Percentiles rank a stretch among this genome's conserved stretches.
Conservation (phyloP, 92 coral and sea anemone species). For the Ricordea florida region DNA sequence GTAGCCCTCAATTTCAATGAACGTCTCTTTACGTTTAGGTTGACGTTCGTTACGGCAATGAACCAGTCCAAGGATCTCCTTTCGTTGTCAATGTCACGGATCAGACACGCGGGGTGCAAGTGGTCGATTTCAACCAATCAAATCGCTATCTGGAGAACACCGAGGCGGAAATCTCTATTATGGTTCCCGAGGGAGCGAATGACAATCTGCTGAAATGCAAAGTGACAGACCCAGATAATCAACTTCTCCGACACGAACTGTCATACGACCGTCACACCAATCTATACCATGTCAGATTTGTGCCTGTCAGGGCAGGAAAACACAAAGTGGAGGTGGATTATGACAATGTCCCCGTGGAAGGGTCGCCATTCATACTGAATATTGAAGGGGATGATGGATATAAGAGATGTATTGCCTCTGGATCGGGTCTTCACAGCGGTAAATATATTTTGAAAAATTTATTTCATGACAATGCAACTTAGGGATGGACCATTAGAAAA, state of each 20-base stretch:
- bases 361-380: constrained; percentile 76
- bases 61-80: constrained; percentile 94
- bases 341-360: constrained; percentile 68
- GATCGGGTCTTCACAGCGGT: constrained; percentile 86
- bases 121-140: constrained; percentile 40
- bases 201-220: constrained; percentile 53
- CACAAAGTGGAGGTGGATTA: constrained; percentile 78
- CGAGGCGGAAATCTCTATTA: constrained; percentile 74
- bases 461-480: not conserved
- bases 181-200: constrained; percentile 63
- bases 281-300: constrained; percentile 73
- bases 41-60: constrained; percentile 74
- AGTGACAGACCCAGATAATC: constrained; percentile 67
- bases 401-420: constrained; percentile 71
- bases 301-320: constrained; percentile 76
- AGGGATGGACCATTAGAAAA: too few species aligned
- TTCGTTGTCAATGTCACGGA: constrained; percentile 85
- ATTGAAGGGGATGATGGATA: constrained; percentile 60
- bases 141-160: constrained; percentile 55
- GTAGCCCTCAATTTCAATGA: not conserved
- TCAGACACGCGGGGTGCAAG: constrained; percentile 47
- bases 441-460: not conserved
- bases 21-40: constrained; percentile 16
- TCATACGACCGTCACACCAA: constrained; percentile 59
- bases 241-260: constrained; percentile 43